Conservation (phyloP, 2,113 vertebrate genomes). For the Triplophysa rosa region DNA sequence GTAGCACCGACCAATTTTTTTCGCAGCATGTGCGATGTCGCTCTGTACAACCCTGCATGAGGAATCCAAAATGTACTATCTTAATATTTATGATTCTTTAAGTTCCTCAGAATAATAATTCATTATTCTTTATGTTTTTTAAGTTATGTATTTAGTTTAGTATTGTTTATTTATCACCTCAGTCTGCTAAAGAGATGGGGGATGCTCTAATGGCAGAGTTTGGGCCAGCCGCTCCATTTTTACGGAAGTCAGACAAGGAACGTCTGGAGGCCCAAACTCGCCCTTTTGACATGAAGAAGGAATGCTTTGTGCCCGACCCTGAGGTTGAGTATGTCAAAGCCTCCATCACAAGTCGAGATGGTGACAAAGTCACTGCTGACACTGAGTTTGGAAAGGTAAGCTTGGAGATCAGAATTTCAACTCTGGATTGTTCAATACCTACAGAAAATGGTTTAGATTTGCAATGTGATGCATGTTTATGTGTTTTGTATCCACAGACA, state of each 20-base stretch:
- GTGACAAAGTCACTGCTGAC: slow-evolving; percentile 75
- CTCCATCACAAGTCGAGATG: slow-evolving; percentile 72
- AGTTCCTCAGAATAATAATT: too few relatives aligned
- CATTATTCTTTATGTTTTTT: background rate
- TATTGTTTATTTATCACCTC: background rate
- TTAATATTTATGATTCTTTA: background rate
- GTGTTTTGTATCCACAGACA: slow-evolving; percentile 56
- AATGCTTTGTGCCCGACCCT: slow-evolving; percentile 78
- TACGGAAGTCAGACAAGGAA: slow-evolving; percentile 82
- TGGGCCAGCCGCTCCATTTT: slow-evolving; percentile 73
- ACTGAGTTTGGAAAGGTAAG: slow-evolving; percentile 77
- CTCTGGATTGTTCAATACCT: background rate
- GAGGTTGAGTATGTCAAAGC: slow-evolving; percentile 76
- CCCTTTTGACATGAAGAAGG: slow-evolving; percentile 73
- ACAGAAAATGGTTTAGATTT: background rate
- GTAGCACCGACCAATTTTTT: too few relatives aligned
- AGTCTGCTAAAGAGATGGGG: background rate
- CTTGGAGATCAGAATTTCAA: background rate
- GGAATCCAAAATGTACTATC: background rate
- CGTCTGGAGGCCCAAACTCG: slow-evolving; percentile 70
- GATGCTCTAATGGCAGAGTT: slow-evolving; percentile 78
- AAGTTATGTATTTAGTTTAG: background rate
- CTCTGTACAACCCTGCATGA: too few relatives aligned
- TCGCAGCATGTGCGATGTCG: too few relatives aligned
- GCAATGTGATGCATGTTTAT: background rate